Evolutionary conservation across 2,888 invertebrate genomes (phyloP).

Genomic region (Drosophila planitibia): DNA sequence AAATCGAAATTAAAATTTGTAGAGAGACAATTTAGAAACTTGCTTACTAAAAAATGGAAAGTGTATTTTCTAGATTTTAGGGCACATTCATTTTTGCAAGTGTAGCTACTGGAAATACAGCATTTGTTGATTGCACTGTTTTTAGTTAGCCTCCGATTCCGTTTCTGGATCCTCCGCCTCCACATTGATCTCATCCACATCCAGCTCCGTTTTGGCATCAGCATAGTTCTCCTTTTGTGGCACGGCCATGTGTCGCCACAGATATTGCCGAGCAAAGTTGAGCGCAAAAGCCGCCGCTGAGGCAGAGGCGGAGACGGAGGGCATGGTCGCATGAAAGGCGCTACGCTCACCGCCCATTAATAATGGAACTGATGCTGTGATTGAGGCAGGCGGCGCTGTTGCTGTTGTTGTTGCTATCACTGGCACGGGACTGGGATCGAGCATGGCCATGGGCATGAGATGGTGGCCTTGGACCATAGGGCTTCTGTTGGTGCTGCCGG

Average conservation of each 20-base stretch:
- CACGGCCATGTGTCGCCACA: slow-evolving; percentile 63
- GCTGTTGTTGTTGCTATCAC: slow-evolving; percentile 48
- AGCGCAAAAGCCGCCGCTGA: slow-evolving; percentile 87
- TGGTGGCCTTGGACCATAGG: slow-evolving; percentile 44
- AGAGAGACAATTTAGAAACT: not conserved
- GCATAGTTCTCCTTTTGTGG: slow-evolving; percentile 30
- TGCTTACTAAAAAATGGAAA: not conserved
- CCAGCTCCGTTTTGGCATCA: slow-evolving; percentile 36
- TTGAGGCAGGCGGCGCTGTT: slow-evolving; percentile 85
- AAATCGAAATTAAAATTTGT: not conserved
- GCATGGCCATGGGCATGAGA: not conserved
- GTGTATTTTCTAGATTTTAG: not conserved
- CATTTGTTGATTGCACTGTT: slow-evolving; percentile 38
- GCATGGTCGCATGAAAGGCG: slow-evolving; percentile 91
- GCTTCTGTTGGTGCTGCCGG: slow-evolving; percentile 42
- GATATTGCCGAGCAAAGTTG: slow-evolving; percentile 83
- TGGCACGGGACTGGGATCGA: slow-evolving; percentile 3
- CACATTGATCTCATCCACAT: slow-evolving; percentile 93
- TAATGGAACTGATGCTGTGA: slow-evolving; percentile 86
- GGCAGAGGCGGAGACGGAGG: slow-evolving; percentile 80
- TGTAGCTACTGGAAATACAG: slow-evolving; percentile 13
- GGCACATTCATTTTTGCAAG: not conserved
- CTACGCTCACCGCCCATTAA: slow-evolving; percentile 96
- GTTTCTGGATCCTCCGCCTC: slow-evolving; percentile 87
- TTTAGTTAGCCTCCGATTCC: slow-evolving; percentile 81